Conservation (phyloP, 2,797 vertebrate genomes). For the Tolypeutes matacus region DNA sequence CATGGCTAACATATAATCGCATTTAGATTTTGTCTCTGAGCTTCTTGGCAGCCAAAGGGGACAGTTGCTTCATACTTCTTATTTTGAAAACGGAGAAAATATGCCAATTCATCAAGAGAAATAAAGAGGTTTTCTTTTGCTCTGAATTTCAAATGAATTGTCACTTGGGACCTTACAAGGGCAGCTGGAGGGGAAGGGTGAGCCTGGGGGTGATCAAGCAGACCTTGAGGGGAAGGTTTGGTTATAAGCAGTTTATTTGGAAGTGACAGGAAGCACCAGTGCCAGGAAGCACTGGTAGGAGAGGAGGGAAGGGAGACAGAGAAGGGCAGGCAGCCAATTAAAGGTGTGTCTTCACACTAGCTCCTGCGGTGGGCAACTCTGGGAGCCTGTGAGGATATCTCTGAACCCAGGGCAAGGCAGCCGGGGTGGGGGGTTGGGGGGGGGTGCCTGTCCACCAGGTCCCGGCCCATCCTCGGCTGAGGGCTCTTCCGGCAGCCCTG, state of each 20-base stretch:
- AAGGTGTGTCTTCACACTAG: neutral
- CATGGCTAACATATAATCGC: neutral
- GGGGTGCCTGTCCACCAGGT: neutral
- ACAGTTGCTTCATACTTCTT: neutral
- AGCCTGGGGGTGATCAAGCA: neutral
- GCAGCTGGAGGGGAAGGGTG: neutral
- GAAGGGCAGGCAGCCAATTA: neutral
- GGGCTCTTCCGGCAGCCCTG: neutral
- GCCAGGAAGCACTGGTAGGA: neutral
- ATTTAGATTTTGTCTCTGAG: neutral
- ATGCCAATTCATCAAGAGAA: neutral
- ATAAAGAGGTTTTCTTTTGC: neutral
- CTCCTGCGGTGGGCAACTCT: neutral
- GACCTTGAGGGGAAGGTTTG: neutral
- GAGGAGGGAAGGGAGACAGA: neutral
- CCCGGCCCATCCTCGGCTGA: neutral
- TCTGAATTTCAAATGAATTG: neutral
- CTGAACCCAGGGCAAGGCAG: neutral
- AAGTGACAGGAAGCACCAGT: too few relatives aligned
- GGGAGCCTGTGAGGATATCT: neutral
- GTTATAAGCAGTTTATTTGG: neutral
- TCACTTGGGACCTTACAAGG: neutral
- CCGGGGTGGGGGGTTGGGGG: too few relatives aligned
- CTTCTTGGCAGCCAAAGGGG: neutral
- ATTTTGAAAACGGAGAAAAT: conserved; percentile 39